Conservation (phyloP, 1,140 invertebrate genomes). For the Rhopalosiphum maidis region DNA sequence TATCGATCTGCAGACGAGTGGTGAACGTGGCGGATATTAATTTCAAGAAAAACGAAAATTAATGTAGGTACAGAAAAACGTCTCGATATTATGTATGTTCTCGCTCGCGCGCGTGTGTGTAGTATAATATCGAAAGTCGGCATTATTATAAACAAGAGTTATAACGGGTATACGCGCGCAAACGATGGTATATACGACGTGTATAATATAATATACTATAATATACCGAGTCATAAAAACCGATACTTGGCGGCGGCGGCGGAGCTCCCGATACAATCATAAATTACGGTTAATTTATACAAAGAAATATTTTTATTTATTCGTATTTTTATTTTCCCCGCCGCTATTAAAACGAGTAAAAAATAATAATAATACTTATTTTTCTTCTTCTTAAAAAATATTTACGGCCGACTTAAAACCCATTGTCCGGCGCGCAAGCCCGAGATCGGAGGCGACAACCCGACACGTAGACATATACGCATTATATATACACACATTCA, state of each 20-base stretch:
- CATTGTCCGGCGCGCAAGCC: conserved; percentile 42
- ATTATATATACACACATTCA: not conserved
- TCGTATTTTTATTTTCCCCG: conserved; percentile 25
- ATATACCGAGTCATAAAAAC: conserved; percentile 49
- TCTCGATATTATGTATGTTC: not conserved
- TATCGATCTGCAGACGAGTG: conserved; percentile 51
- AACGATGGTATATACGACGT: conserved; percentile 16
- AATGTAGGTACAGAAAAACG: conserved; percentile 27
- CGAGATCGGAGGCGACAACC: conserved; percentile 54
- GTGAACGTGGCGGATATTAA: conserved; percentile 38
- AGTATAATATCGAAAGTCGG: conserved; percentile 52
- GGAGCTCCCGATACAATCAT: conserved; percentile 56
- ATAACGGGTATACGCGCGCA: conserved; percentile 20
- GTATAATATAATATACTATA: not conserved
- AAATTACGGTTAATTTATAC: conserved; percentile 58
- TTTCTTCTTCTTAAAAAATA: conserved; percentile 50
- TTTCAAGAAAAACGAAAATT: conserved; percentile 53
- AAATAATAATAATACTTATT: conserved; percentile 46
- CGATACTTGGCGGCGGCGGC: conserved; percentile 23
- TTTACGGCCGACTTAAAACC: conserved; percentile 48
- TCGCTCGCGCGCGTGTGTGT: not conserved
- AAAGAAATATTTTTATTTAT: conserved; percentile 54
- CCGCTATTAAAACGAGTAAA: conserved; percentile 53
- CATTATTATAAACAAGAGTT: conserved; percentile 42
- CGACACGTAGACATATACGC: conserved; percentile 25